phyloP scores from a whole-genome alignment of 2,797 vertebrate genomes.

The Notamacropus eugenii region DNA sequence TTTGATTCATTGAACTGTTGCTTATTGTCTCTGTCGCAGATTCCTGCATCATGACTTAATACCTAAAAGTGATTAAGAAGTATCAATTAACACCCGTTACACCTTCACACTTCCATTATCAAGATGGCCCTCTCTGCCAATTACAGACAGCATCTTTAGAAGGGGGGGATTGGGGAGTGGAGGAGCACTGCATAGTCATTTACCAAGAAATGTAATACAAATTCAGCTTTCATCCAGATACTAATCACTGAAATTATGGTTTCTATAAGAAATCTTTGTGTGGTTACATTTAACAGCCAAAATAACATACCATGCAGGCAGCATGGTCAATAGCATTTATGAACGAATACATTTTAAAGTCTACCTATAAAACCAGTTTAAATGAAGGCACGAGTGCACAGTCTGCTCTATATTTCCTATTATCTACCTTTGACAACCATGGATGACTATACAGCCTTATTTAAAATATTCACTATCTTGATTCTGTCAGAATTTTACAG shows the following conservation, averaged over 20 bases:
- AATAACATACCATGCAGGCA: conserved; percentile 82
- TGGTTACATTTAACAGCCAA: conserved; percentile 85
- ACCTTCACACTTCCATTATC: conserved; percentile 95
- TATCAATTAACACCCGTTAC: conserved; percentile 98
- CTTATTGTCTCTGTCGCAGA: conserved; percentile 99
- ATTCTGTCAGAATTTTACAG: conserved; percentile 92
- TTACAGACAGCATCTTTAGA: conserved; percentile 91
- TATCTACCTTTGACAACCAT: conserved; percentile 90
- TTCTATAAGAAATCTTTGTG: conserved; percentile 85
- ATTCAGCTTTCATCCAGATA: conserved; percentile 84
- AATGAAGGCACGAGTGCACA: conserved; percentile 87
- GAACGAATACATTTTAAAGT: conserved; percentile 86
- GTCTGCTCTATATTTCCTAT: conserved; percentile 87
- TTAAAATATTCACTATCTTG: conserved; percentile 93
- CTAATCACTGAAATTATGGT: conserved; percentile 88
- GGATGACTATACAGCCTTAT: conserved; percentile 88
- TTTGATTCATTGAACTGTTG: conserved; percentile 99
- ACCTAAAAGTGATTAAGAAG: conserved; percentile 99
- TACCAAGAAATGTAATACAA: conserved; percentile 96
- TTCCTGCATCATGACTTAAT: conserved; percentile 99
- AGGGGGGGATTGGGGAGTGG: conserved; percentile 62
- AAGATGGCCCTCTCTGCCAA: conserved; percentile 98
- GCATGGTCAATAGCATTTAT: conserved; percentile 86
- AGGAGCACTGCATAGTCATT: conserved; percentile 91
- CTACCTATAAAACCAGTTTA: conserved; percentile 87